Evolutionary conservation across 2,888 invertebrate genomes (phyloP).

Genomic region (Patella caerulea): DNA sequence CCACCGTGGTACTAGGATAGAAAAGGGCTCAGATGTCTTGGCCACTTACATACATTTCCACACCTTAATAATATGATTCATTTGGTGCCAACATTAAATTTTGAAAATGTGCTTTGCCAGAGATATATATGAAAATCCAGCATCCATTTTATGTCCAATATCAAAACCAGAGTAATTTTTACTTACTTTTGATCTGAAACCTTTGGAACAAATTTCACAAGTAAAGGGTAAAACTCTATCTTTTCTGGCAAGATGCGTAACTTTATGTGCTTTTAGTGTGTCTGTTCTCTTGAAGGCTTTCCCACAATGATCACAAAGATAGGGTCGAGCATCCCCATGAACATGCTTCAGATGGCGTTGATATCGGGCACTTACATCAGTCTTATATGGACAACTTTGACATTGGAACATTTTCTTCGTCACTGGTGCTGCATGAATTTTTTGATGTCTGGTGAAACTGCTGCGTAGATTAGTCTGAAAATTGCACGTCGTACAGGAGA

Average conservation of each 20-base stretch:
- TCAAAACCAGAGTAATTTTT: too few relatives aligned
- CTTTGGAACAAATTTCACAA: slow-evolving; percentile 67
- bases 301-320: slow-evolving; percentile 74
- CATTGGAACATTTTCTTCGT: slow-evolving; percentile 58
- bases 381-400: slow-evolving; percentile 69
- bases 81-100: too few relatives aligned
- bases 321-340: slow-evolving; percentile 73
- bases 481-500: slow-evolving; percentile 48
- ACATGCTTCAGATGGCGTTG: slow-evolving; percentile 72
- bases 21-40: too few relatives aligned
- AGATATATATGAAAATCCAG: too few relatives aligned
- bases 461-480: slow-evolving; percentile 57
- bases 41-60: too few relatives aligned
- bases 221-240: slow-evolving; percentile 50
- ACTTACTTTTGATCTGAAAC: slow-evolving; percentile 66
- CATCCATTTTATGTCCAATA: too few relatives aligned
- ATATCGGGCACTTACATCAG: slow-evolving; percentile 69
- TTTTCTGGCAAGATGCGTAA: slow-evolving; percentile 68
- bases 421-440: slow-evolving; percentile 43
- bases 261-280: slow-evolving; percentile 73
- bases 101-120: too few relatives aligned
- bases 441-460: slow-evolving; percentile 58
- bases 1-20: too few relatives aligned
- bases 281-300: slow-evolving; percentile 75
- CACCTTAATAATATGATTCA: too few relatives aligned